Evolutionary conservation across 2,888 invertebrate species (phyloP).

Genomic region (Apotomis capreana): DNA sequence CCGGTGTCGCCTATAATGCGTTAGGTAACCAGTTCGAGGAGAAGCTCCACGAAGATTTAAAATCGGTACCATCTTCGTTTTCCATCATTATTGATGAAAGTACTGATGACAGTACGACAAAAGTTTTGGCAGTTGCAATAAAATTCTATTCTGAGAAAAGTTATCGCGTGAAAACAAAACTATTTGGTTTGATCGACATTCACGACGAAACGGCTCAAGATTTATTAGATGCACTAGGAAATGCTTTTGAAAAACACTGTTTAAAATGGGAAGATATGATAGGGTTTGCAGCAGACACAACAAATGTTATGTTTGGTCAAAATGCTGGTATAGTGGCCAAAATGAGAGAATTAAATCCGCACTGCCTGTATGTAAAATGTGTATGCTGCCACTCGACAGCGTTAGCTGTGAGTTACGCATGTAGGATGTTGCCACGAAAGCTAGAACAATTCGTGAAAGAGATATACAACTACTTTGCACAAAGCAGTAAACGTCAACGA

Average conservation of each 20-base stretch:
- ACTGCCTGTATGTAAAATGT: conserved; percentile 18
- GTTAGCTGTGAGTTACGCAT: conserved; percentile 12
- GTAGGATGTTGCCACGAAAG: conserved; percentile 17
- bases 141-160: conserved; percentile 15
- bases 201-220: conserved; percentile 21
- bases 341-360: conserved; percentile 20
- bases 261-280: conserved; percentile 12
- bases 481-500: conserved; percentile 9
- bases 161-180: conserved; percentile 11
- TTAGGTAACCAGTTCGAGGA: conserved; percentile 2
- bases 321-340: conserved; percentile 20
- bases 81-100: conserved; percentile 15
- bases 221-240: conserved; percentile 12
- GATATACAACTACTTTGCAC: conserved; percentile 11
- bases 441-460: conserved; percentile 17
- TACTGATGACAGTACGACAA: conserved; percentile 6
- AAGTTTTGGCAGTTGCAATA: conserved; percentile 20
- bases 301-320: conserved; percentile 17
- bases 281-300: conserved; percentile 24
- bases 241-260: conserved; percentile 12
- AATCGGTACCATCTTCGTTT: conserved; percentile 1
- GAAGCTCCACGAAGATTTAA: conserved; percentile 3
- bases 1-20: conserved; percentile 7
- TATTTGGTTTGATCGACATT: conserved; percentile 16
- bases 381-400: conserved; percentile 14